Percentiles rank a stretch among this genome's conserved stretches.
Evolutionary conservation across 2,888 invertebrate genomes (phyloP).

Genomic region (Stegana nigrithorax): DNA sequence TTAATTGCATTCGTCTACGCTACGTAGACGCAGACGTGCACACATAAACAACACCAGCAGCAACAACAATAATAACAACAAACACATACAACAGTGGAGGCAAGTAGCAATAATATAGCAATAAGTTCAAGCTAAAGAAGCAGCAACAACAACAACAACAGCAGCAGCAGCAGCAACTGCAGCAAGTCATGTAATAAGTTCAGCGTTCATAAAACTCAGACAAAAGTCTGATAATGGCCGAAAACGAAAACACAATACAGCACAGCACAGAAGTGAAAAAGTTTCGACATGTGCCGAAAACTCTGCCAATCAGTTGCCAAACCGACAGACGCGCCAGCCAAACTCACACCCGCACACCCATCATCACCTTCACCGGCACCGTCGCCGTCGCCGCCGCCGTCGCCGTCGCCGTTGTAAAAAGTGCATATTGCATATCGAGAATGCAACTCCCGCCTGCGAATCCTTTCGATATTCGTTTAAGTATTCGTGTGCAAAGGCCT

Average conservation of each 20-base stretch:
- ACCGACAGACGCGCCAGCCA: not conserved
- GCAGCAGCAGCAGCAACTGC: too few relatives aligned
- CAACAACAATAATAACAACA: not conserved
- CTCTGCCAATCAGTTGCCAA: constrained; percentile 1
- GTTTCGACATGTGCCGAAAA: constrained; percentile 18
- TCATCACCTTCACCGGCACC: not conserved
- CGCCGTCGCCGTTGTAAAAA: not conserved
- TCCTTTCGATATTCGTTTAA: not conserved
- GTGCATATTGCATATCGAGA: constrained; percentile 8
- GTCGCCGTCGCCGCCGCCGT: not conserved
- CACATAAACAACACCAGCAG: not conserved
- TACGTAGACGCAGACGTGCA: not conserved
- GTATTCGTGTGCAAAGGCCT: not conserved
- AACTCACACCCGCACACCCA: not conserved
- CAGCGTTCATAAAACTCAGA: not conserved
- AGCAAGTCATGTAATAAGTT: not conserved
- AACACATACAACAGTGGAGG: too few relatives aligned
- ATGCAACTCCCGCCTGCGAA: not conserved
- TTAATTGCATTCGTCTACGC: constrained; percentile 11
- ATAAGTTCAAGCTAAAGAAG: constrained; percentile 3
- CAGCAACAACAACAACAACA: too few relatives aligned
- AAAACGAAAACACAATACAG: not conserved
- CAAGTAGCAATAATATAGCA: too few relatives aligned
- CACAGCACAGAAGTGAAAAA: not conserved
- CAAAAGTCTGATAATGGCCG: constrained; percentile 10